These are phyloP conservation scores for Phyllotreta cruciferae DNA, from an alignment of 2,888 invertebrate species.

Conservation along the genomic window DNA sequence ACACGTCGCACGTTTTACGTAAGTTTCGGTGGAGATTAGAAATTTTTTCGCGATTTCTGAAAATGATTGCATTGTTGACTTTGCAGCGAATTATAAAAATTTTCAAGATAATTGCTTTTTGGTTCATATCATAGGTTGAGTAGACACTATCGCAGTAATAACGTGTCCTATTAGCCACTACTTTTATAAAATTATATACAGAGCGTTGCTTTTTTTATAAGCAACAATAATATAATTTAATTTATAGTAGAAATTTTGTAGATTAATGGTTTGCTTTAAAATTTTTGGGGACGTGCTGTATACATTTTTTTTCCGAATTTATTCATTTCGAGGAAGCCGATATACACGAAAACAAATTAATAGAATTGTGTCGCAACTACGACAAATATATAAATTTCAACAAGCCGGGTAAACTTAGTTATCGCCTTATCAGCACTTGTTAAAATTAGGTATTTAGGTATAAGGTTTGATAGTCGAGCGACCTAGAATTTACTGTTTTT, in stretches of 20 bases:
- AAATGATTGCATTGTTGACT: conserved; percentile 31
- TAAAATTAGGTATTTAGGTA: conserved; percentile 10
- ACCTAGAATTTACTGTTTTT: conserved; percentile 17
- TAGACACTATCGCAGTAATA: too few species aligned
- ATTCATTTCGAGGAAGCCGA: conserved; percentile 31
- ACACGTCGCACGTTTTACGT: conserved; percentile 29
- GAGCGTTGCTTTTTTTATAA: too few species aligned
- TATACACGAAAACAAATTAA: conserved; percentile 39
- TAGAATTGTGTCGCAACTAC: conserved; percentile 28
- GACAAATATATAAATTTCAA: conserved; percentile 26
- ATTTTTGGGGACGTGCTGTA: conserved; percentile 33
- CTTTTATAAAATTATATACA: too few species aligned
- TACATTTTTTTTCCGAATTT: conserved; percentile 27
- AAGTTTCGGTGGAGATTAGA: conserved; percentile 27
- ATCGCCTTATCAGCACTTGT: conserved; percentile 24
- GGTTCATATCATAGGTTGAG: too few species aligned
- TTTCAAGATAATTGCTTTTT: conserved; percentile 19
- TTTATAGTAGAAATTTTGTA: too few species aligned
- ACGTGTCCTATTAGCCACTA: too few species aligned
- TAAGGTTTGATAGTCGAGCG: conserved; percentile 2
- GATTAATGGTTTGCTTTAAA: conserved; percentile 15
- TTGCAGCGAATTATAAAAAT: conserved; percentile 32
- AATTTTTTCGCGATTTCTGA: conserved; percentile 33
- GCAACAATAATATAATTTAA: too few species aligned
- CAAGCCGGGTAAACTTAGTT: conserved; percentile 17